phyloP scores from a whole-genome alignment of 2,113 vertebrate genomes.

The Rallus limicola region DNA sequence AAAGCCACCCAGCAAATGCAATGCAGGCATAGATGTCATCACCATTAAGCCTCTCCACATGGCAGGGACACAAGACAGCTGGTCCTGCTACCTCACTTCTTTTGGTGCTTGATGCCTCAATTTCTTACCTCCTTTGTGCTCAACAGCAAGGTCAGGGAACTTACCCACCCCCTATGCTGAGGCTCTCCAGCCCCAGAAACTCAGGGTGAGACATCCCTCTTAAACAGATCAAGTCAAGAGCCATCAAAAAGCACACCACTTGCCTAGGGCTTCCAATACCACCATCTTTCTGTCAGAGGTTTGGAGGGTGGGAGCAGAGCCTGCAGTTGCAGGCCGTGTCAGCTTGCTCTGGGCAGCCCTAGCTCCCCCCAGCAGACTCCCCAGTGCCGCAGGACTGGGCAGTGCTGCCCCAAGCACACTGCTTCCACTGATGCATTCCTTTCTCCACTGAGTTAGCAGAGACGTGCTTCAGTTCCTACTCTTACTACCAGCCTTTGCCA shows the following conservation, averaged over 20 bases:
- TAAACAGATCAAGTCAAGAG: neutral
- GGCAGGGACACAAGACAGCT: neutral
- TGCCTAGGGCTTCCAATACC: neutral
- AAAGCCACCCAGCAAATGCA: neutral
- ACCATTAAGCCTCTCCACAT: neutral
- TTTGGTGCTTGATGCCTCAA: neutral
- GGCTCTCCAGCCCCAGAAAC: neutral
- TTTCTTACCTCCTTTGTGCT: neutral
- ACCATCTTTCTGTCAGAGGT: neutral
- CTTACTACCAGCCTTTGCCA: neutral
- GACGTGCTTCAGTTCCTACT: accelerated
- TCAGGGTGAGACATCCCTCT: neutral
- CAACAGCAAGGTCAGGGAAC: neutral
- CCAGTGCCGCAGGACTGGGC: accelerated
- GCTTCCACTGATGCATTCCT: neutral
- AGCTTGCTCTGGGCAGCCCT: accelerated
- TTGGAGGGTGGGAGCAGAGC: neutral
- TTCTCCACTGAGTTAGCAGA: neutral
- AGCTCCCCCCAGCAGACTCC: neutral
- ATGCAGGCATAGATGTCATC: neutral
- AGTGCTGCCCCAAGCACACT: neutral
- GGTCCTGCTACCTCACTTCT: neutral
- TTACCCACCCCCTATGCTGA: neutral
- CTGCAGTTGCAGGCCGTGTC: accelerated
- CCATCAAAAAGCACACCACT: neutral